A percentile compares a stretch with the other conserved stretches of the same genome.
Conservation (phyloP, 1,140 invertebrate species). For the Cherax destructor region DNA sequence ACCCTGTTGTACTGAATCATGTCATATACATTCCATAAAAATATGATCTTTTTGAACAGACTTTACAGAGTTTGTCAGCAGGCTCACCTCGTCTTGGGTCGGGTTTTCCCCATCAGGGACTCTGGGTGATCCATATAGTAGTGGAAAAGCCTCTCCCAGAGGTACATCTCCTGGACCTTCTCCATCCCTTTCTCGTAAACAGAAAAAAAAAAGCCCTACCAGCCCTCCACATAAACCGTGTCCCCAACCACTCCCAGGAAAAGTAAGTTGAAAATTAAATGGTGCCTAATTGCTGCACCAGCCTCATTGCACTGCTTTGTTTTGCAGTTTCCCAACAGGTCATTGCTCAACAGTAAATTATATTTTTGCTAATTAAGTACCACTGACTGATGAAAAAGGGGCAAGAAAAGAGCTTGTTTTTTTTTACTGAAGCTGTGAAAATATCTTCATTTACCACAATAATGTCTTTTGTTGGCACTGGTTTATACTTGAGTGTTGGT, state of each 20-base stretch:
- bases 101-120: constrained; percentile 36
- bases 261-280: constrained; percentile 36
- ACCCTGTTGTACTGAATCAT: too few relatives aligned
- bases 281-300: constrained; percentile 19
- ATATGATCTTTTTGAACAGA: not conserved
- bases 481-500: too few relatives aligned
- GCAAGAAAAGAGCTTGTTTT: too few relatives aligned
- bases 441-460: too few relatives aligned
- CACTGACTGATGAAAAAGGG: too few relatives aligned
- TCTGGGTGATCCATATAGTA: constrained; percentile 34
- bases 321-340: too few relatives aligned
- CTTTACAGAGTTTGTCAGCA: constrained; percentile 11
- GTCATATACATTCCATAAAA: too few relatives aligned
- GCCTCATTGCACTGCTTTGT: constrained; percentile 32
- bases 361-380: too few relatives aligned
- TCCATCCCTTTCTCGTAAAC: constrained; percentile 45
- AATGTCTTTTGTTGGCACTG: too few relatives aligned
- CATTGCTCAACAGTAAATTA: too few relatives aligned
- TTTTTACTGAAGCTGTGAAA: too few relatives aligned
- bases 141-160: constrained; percentile 51
- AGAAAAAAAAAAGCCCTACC: constrained; percentile 56
- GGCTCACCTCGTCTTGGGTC: constrained; percentile 34
- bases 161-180: constrained; percentile 57
- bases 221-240: constrained; percentile 33
- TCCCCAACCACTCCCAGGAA: constrained; percentile 26